Percentiles rank a stretch among this genome's conserved stretches.
These are phyloP conservation scores for Phrynocephalus guinanensis DNA, from an alignment of 2,797 vertebrate genomes.

Conservation along the genomic window DNA sequence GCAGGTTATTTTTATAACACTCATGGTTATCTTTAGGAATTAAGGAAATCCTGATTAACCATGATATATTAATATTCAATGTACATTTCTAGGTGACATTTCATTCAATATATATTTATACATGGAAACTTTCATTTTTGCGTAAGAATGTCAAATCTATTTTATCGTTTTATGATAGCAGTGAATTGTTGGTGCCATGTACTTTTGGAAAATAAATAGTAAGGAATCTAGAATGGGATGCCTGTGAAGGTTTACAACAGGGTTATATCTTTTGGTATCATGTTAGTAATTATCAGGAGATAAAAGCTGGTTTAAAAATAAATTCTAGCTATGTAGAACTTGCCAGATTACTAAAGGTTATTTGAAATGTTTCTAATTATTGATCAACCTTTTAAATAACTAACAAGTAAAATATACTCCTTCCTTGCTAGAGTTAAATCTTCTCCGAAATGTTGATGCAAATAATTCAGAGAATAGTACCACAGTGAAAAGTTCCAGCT, in stretches of 20 bases:
- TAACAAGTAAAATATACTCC: constrained; percentile 13
- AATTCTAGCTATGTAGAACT: background rate
- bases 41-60: background rate
- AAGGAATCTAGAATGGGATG: background rate
- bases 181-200: too few relatives aligned
- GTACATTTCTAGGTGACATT: background rate
- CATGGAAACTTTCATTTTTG: background rate
- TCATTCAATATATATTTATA: background rate
- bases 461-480: constrained; percentile 90
- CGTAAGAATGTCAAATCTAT: background rate
- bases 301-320: background rate
- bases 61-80: background rate
- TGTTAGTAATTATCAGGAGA: background rate
- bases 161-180: background rate
- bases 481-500: constrained; percentile 90
- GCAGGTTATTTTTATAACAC: background rate
- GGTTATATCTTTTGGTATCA: background rate
- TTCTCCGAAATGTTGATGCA: constrained; percentile 94
- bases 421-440: constrained; percentile 87
- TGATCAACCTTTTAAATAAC: background rate
- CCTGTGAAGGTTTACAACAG: background rate
- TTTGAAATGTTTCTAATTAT: background rate
- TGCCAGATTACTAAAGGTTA: background rate
- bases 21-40: background rate
- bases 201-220: background rate